phyloP scores from a whole-genome alignment of 2,888 invertebrate species.

The Hirtodrosophila alboralis region DNA sequence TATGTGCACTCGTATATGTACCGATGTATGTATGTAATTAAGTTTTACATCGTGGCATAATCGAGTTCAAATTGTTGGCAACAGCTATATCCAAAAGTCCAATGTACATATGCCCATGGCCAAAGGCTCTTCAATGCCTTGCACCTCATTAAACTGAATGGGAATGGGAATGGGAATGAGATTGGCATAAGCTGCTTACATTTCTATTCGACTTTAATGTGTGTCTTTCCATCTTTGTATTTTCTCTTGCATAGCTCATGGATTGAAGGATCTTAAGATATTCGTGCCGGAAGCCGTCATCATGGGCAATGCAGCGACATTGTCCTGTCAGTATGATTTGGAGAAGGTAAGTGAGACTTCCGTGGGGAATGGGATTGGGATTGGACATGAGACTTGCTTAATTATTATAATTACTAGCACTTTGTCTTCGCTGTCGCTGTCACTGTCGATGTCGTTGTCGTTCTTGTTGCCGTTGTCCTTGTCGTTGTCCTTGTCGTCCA shows the following conservation, averaged over 20 bases:
- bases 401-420: conserved; percentile 77
- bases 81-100: conserved; percentile 1
- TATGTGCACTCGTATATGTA: background rate
- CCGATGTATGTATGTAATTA: conserved; percentile 55
- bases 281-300: conserved; percentile 84
- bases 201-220: conserved; percentile 28
- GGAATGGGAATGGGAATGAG: background rate
- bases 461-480: conserved; percentile 3
- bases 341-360: conserved; percentile 82
- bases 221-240: conserved; percentile 15
- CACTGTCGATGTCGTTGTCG: conserved; percentile 14
- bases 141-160: conserved; percentile 31
- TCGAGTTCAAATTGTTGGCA: conserved; percentile 56
- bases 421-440: conserved; percentile 61
- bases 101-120: conserved; percentile 3
- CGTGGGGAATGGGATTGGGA: conserved; percentile 16
- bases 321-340: conserved; percentile 84
- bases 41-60: conserved; percentile 53
- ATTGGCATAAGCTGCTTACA: conserved; percentile 37
- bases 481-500: conserved; percentile 7
- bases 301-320: conserved; percentile 84
- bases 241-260: conserved; percentile 75
- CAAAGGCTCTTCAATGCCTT: conserved; percentile 22
- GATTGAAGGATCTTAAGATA: conserved; percentile 84
- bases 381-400: conserved; percentile 51